Evolutionary conservation across 2,113 vertebrate species (phyloP), one percentile per base, ranked within the genome.

Genomic region (Mastomys natalensis): DNA sequence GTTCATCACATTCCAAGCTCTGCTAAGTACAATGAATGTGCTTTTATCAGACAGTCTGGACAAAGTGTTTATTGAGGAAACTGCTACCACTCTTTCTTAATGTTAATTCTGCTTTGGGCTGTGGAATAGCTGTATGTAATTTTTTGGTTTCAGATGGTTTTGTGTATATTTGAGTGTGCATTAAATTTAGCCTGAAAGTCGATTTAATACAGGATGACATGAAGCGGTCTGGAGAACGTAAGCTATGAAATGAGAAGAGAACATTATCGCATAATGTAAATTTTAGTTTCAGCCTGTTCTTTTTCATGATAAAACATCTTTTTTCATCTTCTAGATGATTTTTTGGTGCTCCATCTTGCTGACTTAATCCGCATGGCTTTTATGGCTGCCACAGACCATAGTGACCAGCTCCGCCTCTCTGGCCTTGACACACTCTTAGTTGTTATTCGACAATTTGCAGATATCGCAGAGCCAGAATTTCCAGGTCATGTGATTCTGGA

Each of bases 311-410:
- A 86, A 73, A 86, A 29, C 53, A 37, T 58, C 40, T 90, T 95
- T 95, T 97, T 78, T 88, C 55, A 76, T 68, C 94, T 96, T 62
- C 70, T 80, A 99, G 98, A 98, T 99, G 99, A 99, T 97, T 99
- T 99, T 98, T 98, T 99, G 97, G 99, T 99, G 31, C 98, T 99
- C 43, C 99, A 99, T 97, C 99, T 99, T 88, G 99, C 99, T 24
- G 99, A 99, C 76, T 98, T 99, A 98, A 99, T 99, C 80, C 99
- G 99, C 55, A 99, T 99, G 99, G 99, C 99, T 53, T 99, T 99
- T 97, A 99, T 99, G 99, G 99, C 99, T 87, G 99, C 99, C 62
- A 99, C 99, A 58, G 99, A 99, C 98, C 99, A 99, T 93, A 99
- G 99, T n/a, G 98, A 99, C 72, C 99, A 99, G 9, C 99, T 99